Conservation (phyloP, 2,888 invertebrate species). For the Drosophila meridiana region DNA sequence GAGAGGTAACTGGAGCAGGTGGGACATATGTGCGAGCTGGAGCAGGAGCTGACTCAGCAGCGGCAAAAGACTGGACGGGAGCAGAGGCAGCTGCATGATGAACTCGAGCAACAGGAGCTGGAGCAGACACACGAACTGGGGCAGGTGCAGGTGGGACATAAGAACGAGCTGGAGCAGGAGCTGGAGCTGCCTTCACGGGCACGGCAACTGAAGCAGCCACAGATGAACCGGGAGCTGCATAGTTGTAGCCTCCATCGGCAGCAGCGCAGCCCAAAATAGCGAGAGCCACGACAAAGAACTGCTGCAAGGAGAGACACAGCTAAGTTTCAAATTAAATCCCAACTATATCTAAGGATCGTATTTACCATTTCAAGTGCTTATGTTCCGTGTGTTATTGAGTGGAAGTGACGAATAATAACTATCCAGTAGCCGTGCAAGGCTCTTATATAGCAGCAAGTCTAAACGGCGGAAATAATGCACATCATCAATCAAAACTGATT, state of each 20-base stretch:
- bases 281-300: slow-evolving; percentile 61
- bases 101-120: background rate
- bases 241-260: slow-evolving; percentile 68
- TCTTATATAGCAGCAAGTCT: slow-evolving; percentile 61
- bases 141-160: slow-evolving; percentile 21
- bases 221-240: slow-evolving; percentile 62
- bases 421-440: slow-evolving; percentile 42
- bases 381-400: slow-evolving; percentile 50
- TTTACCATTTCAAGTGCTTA: slow-evolving; percentile 63
- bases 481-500: slow-evolving; percentile 66
- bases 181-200: slow-evolving; percentile 48
- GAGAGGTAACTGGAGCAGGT: slow-evolving; percentile 5
- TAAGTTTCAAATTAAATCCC: slow-evolving; percentile 17
- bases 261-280: slow-evolving; percentile 63
- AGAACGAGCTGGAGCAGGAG: slow-evolving; percentile 10
- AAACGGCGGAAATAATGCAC: slow-evolving; percentile 73
- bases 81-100: slow-evolving; percentile 11
- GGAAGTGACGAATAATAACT: slow-evolving; percentile 64
- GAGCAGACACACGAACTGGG: background rate
- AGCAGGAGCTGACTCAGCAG: slow-evolving; percentile 35
- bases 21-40: slow-evolving; percentile 43
- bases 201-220: slow-evolving; percentile 52
- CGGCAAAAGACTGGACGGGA: slow-evolving; percentile 14
- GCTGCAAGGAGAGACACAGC: slow-evolving; percentile 43
- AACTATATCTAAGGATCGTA: background rate